phyloP scores from a whole-genome alignment of 1,140 invertebrate species.

The Zaprionus davidi region DNA sequence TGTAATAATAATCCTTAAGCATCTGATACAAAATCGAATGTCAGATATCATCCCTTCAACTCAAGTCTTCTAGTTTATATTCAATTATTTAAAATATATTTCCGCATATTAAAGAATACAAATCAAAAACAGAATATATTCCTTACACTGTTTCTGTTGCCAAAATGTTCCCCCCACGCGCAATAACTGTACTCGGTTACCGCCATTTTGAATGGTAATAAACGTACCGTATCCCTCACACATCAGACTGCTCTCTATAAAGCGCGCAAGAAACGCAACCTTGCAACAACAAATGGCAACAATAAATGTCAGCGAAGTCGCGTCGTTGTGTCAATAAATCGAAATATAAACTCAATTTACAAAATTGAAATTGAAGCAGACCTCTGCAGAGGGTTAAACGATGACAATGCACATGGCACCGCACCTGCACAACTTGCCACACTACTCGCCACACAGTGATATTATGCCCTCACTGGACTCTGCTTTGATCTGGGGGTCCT shows the following conservation, averaged over 20 bases:
- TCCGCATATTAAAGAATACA: neutral
- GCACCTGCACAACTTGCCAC: slow-evolving; percentile 61
- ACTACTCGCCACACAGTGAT: slow-evolving; percentile 9
- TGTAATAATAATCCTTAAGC: no score
- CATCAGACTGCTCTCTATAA: slow-evolving; percentile 51
- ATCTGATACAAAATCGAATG: no score
- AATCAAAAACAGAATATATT: neutral
- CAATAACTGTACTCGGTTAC: slow-evolving; percentile 13
- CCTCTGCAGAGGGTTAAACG: slow-evolving; percentile 61
- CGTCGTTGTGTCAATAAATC: slow-evolving; percentile 76
- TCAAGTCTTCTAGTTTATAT: no score
- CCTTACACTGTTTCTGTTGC: neutral
- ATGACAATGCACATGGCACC: slow-evolving; percentile 43
- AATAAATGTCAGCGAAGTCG: slow-evolving; percentile 71
- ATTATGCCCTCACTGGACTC: slow-evolving; percentile 16
- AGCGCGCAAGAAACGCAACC: slow-evolving; percentile 70
- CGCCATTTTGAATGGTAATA: slow-evolving; percentile 49
- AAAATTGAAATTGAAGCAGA: slow-evolving; percentile 75
- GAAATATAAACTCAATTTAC: slow-evolving; percentile 82
- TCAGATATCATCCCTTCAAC: no score
- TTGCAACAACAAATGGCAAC: slow-evolving; percentile 60
- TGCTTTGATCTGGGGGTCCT: slow-evolving; percentile 6
- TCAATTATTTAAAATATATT: no score
- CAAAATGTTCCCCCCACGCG: neutral
- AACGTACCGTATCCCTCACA: slow-evolving; percentile 11